A percentile compares a stretch with the other conserved stretches of the same genome.
phyloP scores from a whole-genome alignment of 1,140 invertebrate species.

The Euwallacea similis region DNA sequence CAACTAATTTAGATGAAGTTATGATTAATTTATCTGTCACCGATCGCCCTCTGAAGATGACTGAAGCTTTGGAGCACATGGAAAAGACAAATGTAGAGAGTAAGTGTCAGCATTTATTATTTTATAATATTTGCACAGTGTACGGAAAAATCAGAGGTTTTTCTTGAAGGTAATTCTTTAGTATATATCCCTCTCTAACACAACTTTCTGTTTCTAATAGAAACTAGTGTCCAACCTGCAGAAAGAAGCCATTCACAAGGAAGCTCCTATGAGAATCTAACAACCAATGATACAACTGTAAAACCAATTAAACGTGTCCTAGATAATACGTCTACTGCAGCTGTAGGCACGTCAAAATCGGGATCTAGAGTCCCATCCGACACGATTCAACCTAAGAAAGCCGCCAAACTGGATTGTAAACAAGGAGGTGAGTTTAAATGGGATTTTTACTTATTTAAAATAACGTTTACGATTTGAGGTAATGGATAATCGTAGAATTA shows the following conservation, averaged over 20 bases:
- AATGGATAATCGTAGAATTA: no score
- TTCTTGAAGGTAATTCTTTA: constrained; percentile 5
- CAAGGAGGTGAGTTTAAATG: no score
- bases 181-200: neutral
- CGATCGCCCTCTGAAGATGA: constrained; percentile 59
- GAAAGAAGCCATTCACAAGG: constrained; percentile 40
- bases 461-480: no score
- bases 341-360: no score
- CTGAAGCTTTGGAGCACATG: constrained; percentile 58
- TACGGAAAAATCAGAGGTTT: no score
- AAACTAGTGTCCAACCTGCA: constrained; percentile 6
- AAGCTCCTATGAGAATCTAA: constrained; percentile 47
- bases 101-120: constrained; percentile 1
- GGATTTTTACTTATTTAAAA: no score
- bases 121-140: no score
- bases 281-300: constrained; percentile 19
- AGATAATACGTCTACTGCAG: no score
- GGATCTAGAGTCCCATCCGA: no score
- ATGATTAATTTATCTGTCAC: constrained; percentile 52
- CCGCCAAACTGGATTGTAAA: no score
- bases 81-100: constrained; percentile 50
- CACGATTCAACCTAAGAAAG: no score
- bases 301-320: neutral
- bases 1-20: constrained; percentile 58
- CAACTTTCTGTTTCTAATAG: no score